Base-by-base conservation (phyloP, 2,797 vertebrate genomes). In the Acropternis orthonyx region DNA sequence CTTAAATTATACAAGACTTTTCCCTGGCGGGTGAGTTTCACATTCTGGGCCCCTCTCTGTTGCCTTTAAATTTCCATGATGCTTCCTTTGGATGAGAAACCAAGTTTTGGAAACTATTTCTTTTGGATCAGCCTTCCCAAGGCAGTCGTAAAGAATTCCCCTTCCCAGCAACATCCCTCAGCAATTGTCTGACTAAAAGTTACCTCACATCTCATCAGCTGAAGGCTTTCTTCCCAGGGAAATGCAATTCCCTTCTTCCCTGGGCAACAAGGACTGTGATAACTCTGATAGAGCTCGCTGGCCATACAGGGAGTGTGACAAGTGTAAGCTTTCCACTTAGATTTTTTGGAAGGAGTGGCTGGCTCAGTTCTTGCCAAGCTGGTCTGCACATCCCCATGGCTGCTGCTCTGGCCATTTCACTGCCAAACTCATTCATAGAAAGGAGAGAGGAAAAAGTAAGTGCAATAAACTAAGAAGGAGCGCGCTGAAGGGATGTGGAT, bases 11-110 rank as follows among this genome's bases (percentile, higher is more conserved):
- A 92, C 56, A 92, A 83, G 88, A 72, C n/a, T 86, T 96, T 48
- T 80, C 87, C 69, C 85, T 90, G 77, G 79, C 23, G 20, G 66
- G 37, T 0, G 19, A 90, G 63, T 56, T 95, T 77, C 56, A 49
- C 67, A 95, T 94, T 93, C 71, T 77, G 95, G 94, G 96, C 91
- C 94, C 79, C 91, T 92, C 88, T 94, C 49, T 44, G 83, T 65
- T 77, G 83, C 93, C 88, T 93, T 93, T 82, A 92, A 94, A 87
- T 97, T 96, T 96, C 96, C 96, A 94, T 95, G 96, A 95, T 95
- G 96, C 94, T 95, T 92, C 96, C 52, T 87, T 96, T 96, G 96
- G 95, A 96, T 65, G 83, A 94, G 83, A 95, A 96, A 94, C 65
- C 48, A 51, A 85, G 68, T 95, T 96, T 93, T 85, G 95, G 95